A percentile compares a stretch with the other conserved stretches of the same genome.
phyloP scores from a whole-genome alignment of 2,888 invertebrate species.

The Eubasilissa splendida region DNA sequence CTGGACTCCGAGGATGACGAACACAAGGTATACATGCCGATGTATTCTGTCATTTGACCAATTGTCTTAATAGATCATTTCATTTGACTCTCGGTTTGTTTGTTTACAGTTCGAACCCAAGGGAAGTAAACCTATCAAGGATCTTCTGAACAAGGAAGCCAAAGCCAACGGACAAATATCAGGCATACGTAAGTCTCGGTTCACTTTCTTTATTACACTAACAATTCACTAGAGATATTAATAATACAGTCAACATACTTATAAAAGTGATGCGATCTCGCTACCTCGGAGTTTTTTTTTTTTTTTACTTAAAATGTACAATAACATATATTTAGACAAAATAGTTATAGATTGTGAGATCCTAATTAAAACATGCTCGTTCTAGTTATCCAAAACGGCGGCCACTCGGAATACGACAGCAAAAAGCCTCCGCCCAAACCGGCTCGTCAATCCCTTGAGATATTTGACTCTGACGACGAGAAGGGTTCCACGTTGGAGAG shows the following conservation, averaged over 20 bases:
- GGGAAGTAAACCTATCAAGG: slow-evolving; percentile 53
- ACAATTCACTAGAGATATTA: background rate
- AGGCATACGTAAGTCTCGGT: slow-evolving; percentile 10
- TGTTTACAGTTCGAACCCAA: slow-evolving; percentile 30
- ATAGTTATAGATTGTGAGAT: background rate
- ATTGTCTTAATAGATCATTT: background rate
- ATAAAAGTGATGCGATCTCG: too few relatives aligned
- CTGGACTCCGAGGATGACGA: slow-evolving; percentile 67
- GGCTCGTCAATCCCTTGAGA: slow-evolving; percentile 61
- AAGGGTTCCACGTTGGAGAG: slow-evolving; percentile 72
- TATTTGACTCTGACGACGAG: slow-evolving; percentile 73
- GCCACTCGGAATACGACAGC: slow-evolving; percentile 66
- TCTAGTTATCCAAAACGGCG: slow-evolving; percentile 68
- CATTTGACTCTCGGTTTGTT: background rate
- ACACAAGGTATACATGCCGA: slow-evolving; percentile 1
- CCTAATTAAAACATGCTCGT: slow-evolving; percentile 43
- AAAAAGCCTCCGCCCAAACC: slow-evolving; percentile 70
- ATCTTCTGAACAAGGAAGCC: slow-evolving; percentile 55
- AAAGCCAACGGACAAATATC: slow-evolving; percentile 56
- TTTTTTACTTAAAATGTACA: too few relatives aligned
- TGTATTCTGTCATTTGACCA: background rate
- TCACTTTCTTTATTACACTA: background rate
- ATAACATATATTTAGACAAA: too few relatives aligned
- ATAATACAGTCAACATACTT: too few relatives aligned
- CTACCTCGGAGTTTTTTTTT: too few relatives aligned